Conservation (phyloP, 2,113 vertebrate genomes). For the Platichthys stellatus region DNA sequence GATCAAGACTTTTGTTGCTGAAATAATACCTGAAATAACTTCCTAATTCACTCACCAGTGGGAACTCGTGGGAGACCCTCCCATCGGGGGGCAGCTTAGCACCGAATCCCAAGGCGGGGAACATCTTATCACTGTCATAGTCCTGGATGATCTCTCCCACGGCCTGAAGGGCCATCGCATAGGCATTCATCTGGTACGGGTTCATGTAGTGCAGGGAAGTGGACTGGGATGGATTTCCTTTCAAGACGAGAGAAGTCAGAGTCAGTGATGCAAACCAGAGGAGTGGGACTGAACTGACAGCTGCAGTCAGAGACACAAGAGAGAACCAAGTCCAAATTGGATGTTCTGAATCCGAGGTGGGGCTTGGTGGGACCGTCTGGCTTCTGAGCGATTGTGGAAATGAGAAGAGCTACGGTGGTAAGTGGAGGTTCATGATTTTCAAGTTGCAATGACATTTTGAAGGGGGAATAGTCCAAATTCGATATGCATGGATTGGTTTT, state of each 20-base stretch:
- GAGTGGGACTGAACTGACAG: constrained; percentile 41
- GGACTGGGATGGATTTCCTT: constrained; percentile 93
- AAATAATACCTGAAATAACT: not conserved
- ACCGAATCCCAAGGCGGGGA: constrained; percentile 92
- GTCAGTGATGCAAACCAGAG: constrained; percentile 56
- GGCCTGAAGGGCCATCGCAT: constrained; percentile 92
- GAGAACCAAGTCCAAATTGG: constrained; percentile 18
- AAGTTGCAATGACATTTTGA: not conserved
- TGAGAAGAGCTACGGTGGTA: not conserved
- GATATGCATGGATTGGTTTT: too few relatives aligned
- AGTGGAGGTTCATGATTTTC: not conserved
- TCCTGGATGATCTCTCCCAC: constrained; percentile 97
- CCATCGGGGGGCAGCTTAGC: constrained; percentile 95
- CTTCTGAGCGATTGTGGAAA: not conserved
- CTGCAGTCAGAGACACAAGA: constrained; percentile 17
- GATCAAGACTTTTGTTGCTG: not conserved
- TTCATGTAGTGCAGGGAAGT: constrained; percentile 97
- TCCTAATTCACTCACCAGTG: constrained; percentile 83
- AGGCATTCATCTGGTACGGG: constrained; percentile 96
- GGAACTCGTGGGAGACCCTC: constrained; percentile 92
- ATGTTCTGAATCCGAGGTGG: constrained; percentile 19
- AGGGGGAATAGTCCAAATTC: too few relatives aligned
- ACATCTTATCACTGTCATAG: constrained; percentile 97
- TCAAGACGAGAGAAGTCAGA: constrained; percentile 55
- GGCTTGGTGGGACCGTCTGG: not conserved